Percentiles rank a stretch among this genome's conserved stretches.
These are phyloP conservation scores for Catonia carolina DNA, from an alignment of 2,888 invertebrate genomes.

Conservation along the genomic window DNA sequence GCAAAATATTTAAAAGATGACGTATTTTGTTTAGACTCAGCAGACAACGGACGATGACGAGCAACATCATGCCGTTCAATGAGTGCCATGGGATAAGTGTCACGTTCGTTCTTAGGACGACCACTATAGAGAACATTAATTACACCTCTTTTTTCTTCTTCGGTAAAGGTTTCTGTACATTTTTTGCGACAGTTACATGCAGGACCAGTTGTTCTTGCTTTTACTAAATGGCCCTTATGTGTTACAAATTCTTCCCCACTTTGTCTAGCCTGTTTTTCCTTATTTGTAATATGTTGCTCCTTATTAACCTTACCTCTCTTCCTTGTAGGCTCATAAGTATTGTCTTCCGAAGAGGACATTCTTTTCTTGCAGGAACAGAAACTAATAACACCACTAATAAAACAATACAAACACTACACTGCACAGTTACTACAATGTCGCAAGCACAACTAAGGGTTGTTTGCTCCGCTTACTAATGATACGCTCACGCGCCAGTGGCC, in stretches of 20 bases:
- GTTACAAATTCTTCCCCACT: conserved; percentile 13
- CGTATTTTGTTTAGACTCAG: neutral
- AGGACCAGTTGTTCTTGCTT: conserved; percentile 4
- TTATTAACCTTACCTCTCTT: conserved; percentile 9
- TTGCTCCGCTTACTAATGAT: too few species aligned
- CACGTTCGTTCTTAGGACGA: neutral
- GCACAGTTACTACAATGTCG: too few species aligned
- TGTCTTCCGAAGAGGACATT: neutral
- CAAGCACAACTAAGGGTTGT: too few species aligned
- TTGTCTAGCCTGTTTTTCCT: neutral
- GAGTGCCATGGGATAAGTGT: neutral
- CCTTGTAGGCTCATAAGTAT: neutral
- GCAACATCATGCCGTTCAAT: neutral
- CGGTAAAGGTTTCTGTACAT: neutral
- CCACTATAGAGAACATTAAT: neutral
- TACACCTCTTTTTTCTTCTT: neutral
- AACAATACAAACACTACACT: too few species aligned
- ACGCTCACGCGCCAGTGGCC: too few species aligned
- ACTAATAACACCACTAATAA: too few species aligned
- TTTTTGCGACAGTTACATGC: conserved; percentile 1
- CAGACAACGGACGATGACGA: neutral
- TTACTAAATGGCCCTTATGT: neutral
- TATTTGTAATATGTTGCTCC: neutral
- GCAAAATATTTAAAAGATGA: conserved; percentile 2
- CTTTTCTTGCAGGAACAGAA: too few species aligned